Base-by-base conservation (phyloP, 2,888 invertebrate genomes). In the Steinernema carpocapsae region DNA sequence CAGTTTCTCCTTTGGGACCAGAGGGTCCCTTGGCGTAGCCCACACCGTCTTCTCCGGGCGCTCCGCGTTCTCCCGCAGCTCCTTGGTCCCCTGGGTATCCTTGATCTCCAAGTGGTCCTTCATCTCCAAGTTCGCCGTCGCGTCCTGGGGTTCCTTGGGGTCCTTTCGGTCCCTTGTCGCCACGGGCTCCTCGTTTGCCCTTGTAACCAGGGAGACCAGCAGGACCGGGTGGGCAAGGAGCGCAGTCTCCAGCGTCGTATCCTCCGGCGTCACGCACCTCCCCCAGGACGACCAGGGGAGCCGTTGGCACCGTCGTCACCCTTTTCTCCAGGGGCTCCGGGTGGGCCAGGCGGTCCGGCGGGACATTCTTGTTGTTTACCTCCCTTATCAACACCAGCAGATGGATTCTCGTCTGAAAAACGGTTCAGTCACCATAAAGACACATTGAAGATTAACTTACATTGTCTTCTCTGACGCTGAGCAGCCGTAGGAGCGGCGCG, bases 171-270 rank as follows among this genome's bases (percentile, higher is more conserved):
- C 84, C 84, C 74, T 84, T 86, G 4, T 82, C 81, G 78, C 86
- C 86, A 29, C 84, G 77, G 14, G 78, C 74, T 71, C 86, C 86
- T 71, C 83, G 80, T 71, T 84, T 85, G 74, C 86, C 86, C 75
- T 85, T 83, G 78, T 84, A 84, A 70, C 85, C 85, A n/a, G 84
- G 78, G 6, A 80, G 73, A 71, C 85, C 85, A 43, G 84, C 79
- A n/a, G 85, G 84, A 59, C 85, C 85, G 45, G 82, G 78, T 29
- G 85, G 85, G 74, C 84, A 84, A 12, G 83, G 77, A 19, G 70
- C 52, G 48, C 78, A 78, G 26, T 19, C 24, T 0, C 70, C 45
- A 19, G 70, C 46, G 48, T 46, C 82, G 17, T 77, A 46, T 10
- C 56, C n/a, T n/a, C n/a, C n/a, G n/a, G n/a, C n/a, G n/a, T n/a